Conservation (phyloP, 2,797 vertebrate species). For the Enteromius mattozi region DNA sequence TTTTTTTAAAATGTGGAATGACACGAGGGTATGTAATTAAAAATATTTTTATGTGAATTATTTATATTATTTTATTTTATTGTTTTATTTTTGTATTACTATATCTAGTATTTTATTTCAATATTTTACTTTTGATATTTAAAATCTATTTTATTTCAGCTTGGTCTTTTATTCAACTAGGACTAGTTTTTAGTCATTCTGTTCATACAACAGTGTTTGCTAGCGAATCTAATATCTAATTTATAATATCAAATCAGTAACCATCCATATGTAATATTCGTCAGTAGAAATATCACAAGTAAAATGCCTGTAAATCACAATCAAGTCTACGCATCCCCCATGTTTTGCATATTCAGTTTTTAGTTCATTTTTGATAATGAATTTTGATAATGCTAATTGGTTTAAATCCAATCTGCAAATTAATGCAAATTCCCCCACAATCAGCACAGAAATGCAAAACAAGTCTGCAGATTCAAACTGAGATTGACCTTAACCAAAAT, state of each 20-base stretch:
- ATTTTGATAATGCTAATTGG: not conserved
- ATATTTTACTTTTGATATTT: too few relatives aligned
- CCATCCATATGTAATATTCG: not conserved
- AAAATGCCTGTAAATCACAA: not conserved
- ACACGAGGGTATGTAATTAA: too few relatives aligned
- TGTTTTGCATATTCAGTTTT: not conserved
- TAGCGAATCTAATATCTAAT: not conserved
- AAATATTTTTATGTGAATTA: too few relatives aligned
- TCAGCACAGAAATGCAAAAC: not conserved
- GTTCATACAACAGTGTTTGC: not conserved
- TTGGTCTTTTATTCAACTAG: too few relatives aligned
- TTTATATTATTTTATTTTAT: too few relatives aligned
- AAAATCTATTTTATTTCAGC: too few relatives aligned
- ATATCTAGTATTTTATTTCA: not conserved
- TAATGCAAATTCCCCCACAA: not conserved
- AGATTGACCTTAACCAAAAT: slow-evolving; percentile 4
- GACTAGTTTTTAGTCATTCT: too few relatives aligned
- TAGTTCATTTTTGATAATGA: not conserved
- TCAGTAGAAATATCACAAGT: not conserved
- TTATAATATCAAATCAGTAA: not conserved
- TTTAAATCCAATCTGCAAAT: not conserved
- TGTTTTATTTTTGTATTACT: too few relatives aligned
- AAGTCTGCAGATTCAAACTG: not conserved
- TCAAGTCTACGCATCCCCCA: not conserved
- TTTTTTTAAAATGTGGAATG: too few relatives aligned